Conservation (phyloP, 2,797 vertebrate species). For the Manis javanica region DNA sequence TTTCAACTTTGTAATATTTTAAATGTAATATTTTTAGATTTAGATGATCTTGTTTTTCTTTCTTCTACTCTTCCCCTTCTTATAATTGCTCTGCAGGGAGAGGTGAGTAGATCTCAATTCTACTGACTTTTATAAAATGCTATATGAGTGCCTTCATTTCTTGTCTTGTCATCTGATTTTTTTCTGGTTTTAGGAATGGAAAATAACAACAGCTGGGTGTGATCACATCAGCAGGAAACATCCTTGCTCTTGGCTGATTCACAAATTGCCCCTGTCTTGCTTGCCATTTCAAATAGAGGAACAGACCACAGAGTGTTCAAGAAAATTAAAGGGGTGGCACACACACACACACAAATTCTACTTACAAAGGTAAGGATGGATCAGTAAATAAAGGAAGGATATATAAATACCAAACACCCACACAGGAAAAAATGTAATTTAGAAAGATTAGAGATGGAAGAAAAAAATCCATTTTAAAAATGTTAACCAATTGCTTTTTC, state of each 20-base stretch:
- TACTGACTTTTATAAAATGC: slow-evolving; percentile 53
- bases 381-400: slow-evolving; percentile 36
- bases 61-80: neutral
- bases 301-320: slow-evolving; percentile 56
- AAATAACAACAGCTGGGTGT: slow-evolving; percentile 46
- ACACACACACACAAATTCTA: neutral
- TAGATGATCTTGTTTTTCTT: neutral
- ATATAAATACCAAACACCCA: slow-evolving; percentile 44
- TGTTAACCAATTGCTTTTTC: slow-evolving; percentile 21
- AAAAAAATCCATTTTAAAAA: neutral
- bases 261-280: slow-evolving; percentile 70
- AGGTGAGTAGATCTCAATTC: slow-evolving; percentile 25
- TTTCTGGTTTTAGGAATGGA: slow-evolving; percentile 65
- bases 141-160: slow-evolving; percentile 55
- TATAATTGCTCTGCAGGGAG: slow-evolving; percentile 56
- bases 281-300: slow-evolving; percentile 64
- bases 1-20: slow-evolving; percentile 55
- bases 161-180: slow-evolving; percentile 60
- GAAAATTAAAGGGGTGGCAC: slow-evolving; percentile 30
- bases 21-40: slow-evolving; percentile 49
- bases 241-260: slow-evolving; percentile 57
- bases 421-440: slow-evolving; percentile 37
- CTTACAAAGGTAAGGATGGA: neutral
- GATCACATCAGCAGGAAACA: slow-evolving; percentile 66
- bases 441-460: neutral